Evolutionary conservation across 2,888 invertebrate species (phyloP).

Genomic region (Plebejus anna): DNA sequence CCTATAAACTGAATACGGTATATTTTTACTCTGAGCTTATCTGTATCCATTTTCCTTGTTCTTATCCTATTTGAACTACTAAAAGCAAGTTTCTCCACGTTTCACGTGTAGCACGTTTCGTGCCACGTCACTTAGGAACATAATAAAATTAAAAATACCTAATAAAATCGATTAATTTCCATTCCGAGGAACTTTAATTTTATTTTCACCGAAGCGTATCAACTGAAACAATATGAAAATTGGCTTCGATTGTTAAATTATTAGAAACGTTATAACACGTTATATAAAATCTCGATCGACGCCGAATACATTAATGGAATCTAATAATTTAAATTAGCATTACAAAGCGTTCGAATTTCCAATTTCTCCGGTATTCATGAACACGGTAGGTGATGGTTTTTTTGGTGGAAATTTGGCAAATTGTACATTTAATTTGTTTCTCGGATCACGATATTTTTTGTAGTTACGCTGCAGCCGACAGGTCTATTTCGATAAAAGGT

Average conservation of each 20-base stretch:
- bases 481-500: slow-evolving; percentile 31
- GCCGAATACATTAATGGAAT: slow-evolving; percentile 13
- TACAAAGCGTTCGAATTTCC: slow-evolving; percentile 27
- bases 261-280: not conserved
- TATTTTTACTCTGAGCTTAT: not conserved
- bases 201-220: not conserved
- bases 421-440: slow-evolving; percentile 28
- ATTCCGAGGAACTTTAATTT: not conserved
- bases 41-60: not conserved
- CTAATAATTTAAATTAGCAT: slow-evolving; percentile 28
- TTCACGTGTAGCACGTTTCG: not conserved
- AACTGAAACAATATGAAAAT: not conserved
- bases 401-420: slow-evolving; percentile 6
- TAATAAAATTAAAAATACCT: not conserved
- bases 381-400: slow-evolving; percentile 21
- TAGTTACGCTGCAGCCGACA: slow-evolving; percentile 27
- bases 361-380: slow-evolving; percentile 26
- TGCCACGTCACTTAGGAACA: not conserved
- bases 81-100: not conserved
- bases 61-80: not conserved
- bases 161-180: not conserved
- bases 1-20: not conserved
- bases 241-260: slow-evolving; percentile 15
- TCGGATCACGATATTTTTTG: slow-evolving; percentile 12
- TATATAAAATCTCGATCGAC: slow-evolving; percentile 18